Evolutionary conservation across 2,797 vertebrate species (phyloP).

Genomic region (Podargus strigoides): DNA sequence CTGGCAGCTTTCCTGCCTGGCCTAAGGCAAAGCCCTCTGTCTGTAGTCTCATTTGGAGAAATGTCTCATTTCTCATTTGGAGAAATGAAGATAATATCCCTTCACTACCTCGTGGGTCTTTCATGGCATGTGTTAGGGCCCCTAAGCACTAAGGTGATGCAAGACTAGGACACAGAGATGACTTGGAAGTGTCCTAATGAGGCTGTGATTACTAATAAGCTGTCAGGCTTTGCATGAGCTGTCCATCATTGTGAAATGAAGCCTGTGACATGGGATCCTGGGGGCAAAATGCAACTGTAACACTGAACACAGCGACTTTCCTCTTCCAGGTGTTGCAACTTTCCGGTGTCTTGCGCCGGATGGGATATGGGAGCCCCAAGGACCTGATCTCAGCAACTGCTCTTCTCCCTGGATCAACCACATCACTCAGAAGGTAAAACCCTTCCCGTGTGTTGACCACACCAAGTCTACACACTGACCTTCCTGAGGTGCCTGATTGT

Average conservation of each 20-base stretch:
- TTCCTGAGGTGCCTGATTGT: background rate
- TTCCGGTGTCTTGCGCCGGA: slow-evolving; percentile 87
- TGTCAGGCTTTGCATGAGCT: background rate
- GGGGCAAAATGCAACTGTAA: background rate
- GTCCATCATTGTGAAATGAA: background rate
- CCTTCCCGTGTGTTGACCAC: background rate
- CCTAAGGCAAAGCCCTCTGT: background rate
- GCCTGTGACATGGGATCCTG: background rate
- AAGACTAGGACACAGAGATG: background rate
- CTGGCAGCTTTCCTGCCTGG: background rate
- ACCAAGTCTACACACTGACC: background rate
- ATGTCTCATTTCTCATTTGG: background rate
- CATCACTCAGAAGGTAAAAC: slow-evolving; percentile 92
- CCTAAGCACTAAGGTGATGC: background rate
- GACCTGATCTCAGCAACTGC: slow-evolving; percentile 96
- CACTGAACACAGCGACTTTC: background rate
- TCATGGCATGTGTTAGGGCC: background rate
- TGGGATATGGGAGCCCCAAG: slow-evolving; percentile 90
- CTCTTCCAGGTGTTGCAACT: slow-evolving; percentile 82
- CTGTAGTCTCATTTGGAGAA: background rate
- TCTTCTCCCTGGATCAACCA: slow-evolving; percentile 96
- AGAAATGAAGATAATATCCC: background rate
- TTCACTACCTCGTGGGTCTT: background rate
- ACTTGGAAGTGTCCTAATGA: background rate
- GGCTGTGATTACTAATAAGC: background rate